phyloP scores from a whole-genome alignment of 2,113 vertebrate species.

The Ictalurus furcatus region DNA sequence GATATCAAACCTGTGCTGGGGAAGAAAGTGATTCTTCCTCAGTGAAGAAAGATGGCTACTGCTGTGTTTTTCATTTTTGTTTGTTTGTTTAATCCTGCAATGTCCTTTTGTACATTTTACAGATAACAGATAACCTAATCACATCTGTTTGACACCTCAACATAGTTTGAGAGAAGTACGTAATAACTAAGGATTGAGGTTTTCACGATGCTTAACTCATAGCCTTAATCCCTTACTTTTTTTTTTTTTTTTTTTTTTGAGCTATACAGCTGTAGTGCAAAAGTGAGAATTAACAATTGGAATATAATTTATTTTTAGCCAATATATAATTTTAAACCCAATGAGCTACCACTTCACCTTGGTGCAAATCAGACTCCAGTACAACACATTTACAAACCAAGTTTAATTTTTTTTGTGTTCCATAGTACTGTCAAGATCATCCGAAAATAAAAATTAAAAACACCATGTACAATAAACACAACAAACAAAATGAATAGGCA shows the following conservation, averaged over 20 bases:
- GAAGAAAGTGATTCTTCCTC: too few species aligned
- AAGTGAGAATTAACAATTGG: not conserved
- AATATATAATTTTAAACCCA: not conserved
- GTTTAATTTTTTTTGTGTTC: slow-evolving; percentile 50
- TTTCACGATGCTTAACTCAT: not conserved
- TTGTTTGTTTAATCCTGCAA: not conserved
- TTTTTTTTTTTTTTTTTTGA: not conserved
- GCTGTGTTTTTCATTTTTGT: not conserved
- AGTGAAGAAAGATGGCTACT: not conserved
- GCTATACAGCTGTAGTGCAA: not conserved
- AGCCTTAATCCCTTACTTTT: not conserved
- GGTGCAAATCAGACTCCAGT: slow-evolving; percentile 51
- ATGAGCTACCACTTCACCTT: not conserved
- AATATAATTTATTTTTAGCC: not conserved
- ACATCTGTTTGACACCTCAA: not conserved
- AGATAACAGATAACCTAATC: not conserved
- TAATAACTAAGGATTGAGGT: not conserved
- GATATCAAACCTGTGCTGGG: not conserved
- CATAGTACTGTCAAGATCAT: slow-evolving; percentile 51
- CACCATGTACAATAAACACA: slow-evolving; percentile 53
- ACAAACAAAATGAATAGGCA: slow-evolving; percentile 55
- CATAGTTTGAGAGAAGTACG: not conserved
- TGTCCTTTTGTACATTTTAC: not conserved
- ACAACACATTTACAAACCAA: slow-evolving; percentile 68
- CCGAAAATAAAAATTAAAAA: slow-evolving; percentile 42